A percentile compares a stretch with the other conserved stretches of the same genome.
phyloP scores from a whole-genome alignment of 2,888 invertebrate species.

The Seira musarum region DNA sequence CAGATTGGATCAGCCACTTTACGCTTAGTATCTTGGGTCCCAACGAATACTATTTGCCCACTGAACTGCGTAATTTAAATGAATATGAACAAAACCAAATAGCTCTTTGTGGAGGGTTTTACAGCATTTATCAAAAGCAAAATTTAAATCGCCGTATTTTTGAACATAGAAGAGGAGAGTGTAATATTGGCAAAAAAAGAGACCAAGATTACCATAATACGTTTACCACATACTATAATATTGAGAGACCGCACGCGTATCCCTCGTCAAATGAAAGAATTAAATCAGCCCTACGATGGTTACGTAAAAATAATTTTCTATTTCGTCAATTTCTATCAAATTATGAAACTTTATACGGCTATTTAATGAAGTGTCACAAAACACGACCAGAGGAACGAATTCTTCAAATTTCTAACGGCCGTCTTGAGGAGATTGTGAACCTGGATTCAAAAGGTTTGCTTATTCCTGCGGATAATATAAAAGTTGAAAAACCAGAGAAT shows the following conservation, averaged over 20 bases:
- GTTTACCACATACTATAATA: background rate
- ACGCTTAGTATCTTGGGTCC: background rate
- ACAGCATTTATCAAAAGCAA: constrained; percentile 13
- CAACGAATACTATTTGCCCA: background rate
- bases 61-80: constrained; percentile 19
- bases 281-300: constrained; percentile 2
- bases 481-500: background rate
- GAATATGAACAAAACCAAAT: constrained; percentile 34
- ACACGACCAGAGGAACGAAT: constrained; percentile 15
- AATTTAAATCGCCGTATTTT: constrained; percentile 6
- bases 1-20: constrained; percentile 13
- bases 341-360: constrained; percentile 22
- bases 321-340: constrained; percentile 6
- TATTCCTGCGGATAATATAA: constrained; percentile 13
- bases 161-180: constrained; percentile 29
- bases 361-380: background rate
- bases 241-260: background rate
- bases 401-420: constrained; percentile 32
- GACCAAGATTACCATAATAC: constrained; percentile 18
- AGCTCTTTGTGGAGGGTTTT: constrained; percentile 28
- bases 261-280: background rate
- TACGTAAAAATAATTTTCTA: background rate
- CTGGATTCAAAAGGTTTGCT: constrained; percentile 19
- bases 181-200: constrained; percentile 27
- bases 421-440: background rate